These are phyloP conservation scores for Ichneumoninae sp. DNA, from an alignment of 2,888 invertebrate genomes.

Conservation along the genomic window DNA sequence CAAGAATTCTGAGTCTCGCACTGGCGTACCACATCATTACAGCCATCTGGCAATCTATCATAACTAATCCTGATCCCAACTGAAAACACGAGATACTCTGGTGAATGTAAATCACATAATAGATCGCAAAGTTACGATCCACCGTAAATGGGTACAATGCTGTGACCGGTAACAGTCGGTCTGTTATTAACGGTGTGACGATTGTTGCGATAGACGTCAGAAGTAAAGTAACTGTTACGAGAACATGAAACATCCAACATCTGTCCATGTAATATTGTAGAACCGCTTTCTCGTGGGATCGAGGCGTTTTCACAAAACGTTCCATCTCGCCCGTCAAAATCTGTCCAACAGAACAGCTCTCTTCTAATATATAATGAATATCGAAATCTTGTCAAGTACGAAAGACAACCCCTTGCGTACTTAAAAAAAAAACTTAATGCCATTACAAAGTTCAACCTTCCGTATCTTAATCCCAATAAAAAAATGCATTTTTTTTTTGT, in stretches of 20 bases:
- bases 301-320: slow-evolving; percentile 29
- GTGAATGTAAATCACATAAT: slow-evolving; percentile 40
- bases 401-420: too few relatives aligned
- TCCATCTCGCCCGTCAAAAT: slow-evolving; percentile 49
- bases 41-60: too few relatives aligned
- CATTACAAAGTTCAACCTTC: too few relatives aligned
- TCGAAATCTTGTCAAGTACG: too few relatives aligned
- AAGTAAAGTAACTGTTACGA: slow-evolving; percentile 33
- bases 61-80: neutral
- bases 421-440: too few relatives aligned
- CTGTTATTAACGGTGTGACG: neutral
- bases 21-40: too few relatives aligned
- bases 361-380: too few relatives aligned
- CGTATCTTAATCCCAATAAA: too few relatives aligned
- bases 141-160: slow-evolving; percentile 61
- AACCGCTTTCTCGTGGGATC: slow-evolving; percentile 35
- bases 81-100: slow-evolving; percentile 51
- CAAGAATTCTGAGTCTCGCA: too few relatives aligned
- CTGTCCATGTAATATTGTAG: slow-evolving; percentile 64
- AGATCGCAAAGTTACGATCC: neutral
- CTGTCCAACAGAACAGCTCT: slow-evolving; percentile 25
- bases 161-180: slow-evolving; percentile 10
- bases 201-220: neutral
- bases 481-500: too few relatives aligned
- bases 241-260: slow-evolving; percentile 46